These are phyloP conservation scores for Macropus fuliginosus DNA, from an alignment of 2,797 vertebrate species.

Conservation along the genomic window DNA sequence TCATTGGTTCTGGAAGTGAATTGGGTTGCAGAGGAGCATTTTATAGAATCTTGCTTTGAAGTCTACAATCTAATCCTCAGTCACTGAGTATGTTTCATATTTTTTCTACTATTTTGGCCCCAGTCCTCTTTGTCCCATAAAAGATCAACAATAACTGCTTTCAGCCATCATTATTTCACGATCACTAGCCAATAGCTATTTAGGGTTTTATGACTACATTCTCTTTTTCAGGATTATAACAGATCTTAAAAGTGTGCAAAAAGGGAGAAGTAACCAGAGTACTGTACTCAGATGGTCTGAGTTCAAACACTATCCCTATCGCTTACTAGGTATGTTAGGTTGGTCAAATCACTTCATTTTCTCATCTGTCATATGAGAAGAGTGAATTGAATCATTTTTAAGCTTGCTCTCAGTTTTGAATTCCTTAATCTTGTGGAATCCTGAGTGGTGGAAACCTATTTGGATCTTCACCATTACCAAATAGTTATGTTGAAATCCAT, in stretches of 20 bases:
- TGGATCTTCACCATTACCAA: too few species aligned
- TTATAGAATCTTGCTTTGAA: not conserved
- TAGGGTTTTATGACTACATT: not conserved
- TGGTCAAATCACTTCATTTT: not conserved
- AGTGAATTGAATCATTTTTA: not conserved
- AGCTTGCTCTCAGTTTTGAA: not conserved
- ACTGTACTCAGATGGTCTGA: not conserved
- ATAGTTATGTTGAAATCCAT: not conserved
- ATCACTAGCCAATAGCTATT: not conserved
- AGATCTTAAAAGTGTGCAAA: too few species aligned
- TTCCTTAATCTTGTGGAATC: not conserved
- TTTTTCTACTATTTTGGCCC: constrained; percentile 5
- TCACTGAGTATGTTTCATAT: not conserved
- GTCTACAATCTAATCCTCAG: constrained; percentile 11
- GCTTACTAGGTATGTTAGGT: not conserved
- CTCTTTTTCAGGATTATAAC: not conserved
- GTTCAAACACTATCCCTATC: not conserved
- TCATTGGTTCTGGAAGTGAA: not conserved
- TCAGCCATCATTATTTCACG: too few species aligned
- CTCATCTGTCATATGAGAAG: not conserved
- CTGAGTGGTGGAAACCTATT: too few species aligned
- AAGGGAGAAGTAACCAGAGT: not conserved
- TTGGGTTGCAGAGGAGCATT: not conserved
- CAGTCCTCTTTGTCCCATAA: not conserved
- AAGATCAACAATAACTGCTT: not conserved